Base-by-base conservation (phyloP, 1,140 invertebrate genomes). In the Neodiprion fabricii region DNA sequence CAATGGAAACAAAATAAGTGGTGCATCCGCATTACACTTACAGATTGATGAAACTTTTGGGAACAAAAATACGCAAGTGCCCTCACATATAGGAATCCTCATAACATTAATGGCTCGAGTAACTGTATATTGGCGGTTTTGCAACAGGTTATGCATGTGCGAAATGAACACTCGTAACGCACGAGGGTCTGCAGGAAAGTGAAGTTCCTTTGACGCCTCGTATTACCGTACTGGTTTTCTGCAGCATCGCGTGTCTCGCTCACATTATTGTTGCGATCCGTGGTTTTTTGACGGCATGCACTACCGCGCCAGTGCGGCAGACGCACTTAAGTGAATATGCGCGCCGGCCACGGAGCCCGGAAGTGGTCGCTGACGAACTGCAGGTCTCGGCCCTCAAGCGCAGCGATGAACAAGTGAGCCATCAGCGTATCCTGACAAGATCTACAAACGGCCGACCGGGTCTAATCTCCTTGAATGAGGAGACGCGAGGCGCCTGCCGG, bases 311-410 rank as follows among this genome's bases (percentile, higher is more conserved):
- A 14, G 11, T 61, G 53, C 53, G 53, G 53, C 53, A 61, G 53
- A 61, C 53, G 53, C 53, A 61, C n/a, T 61, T 61, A 61, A 61
- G 53, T 61, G 53, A 14, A 14, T 61, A 61, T 12, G 53, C n/a
- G 53, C 53, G 53, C 11, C 53, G 28, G 28, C 28, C 28, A 40
- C 28, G n/a, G 53, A 17, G n/a, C 53, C 53, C 53, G 53, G 53
- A 61, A 61, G 53, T 61, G 53, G 53, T 61, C n/a, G 53, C 53
- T 61, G 53, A 61, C 53, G 53, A 61, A 61, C 53, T 61, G 53
- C 53, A 61, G 53, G 53, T 12, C 53, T 61, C 53, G n/a, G 53
- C 53, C 53, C 53, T 61, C n/a, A 17, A 61, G n/a, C 53, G 53
- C 53, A 61, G 53, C 53, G 53, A 61, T 17, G 53, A 61, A 61